Base-by-base conservation (phyloP, 2,797 vertebrate species). In the Novumbra hubbsi region DNA sequence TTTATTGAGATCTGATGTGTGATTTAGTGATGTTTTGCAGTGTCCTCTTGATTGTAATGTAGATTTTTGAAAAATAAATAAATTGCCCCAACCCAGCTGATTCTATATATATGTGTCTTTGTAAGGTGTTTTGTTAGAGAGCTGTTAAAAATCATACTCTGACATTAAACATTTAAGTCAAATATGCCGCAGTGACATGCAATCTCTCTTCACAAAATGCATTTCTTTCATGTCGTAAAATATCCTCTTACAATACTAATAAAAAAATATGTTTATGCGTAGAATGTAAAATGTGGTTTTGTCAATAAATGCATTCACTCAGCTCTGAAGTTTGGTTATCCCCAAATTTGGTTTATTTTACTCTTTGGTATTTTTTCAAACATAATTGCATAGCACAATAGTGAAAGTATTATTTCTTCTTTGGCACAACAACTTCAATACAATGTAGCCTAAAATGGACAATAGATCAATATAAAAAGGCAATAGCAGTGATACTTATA, bases 361-460 rank as follows among this genome's bases (percentile, higher is more conserved):
- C 83, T 89, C 77, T 87, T 89, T 87, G 85, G 75, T 81, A 82
- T 73, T 49, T 17, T 84, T 76, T 85, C 41, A 85, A 72, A 73
- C 76, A 78, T 80, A 73, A 81, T 83, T 88, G 87, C 80, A 86
- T 79, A 85, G 76, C 84, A 80, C 78, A 80, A 76, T 11, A 76
- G 84, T 87, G 81, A 87, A 78, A 81, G 83, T 83, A 78, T 83
- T 80, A 75, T 73, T 79, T 85, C 80, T 84, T 78, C 83, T 88
- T 77, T 86, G 84, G 82, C 81, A 87, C 81, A 79, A 79, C 79
- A 49, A 76, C 34, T n/a, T 4, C 49, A 21, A 84, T 74, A 81
- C 72, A 79, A 45, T 38, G 77, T 63, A 84, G 64, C 71, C 49
- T 79, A 19, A 21, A 68, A 79, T 73, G 28, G 65, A 52, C 55